Percentiles rank a stretch among this genome's conserved stretches.
Conservation (phyloP, 35 echinoderm and acorn worm species). For the Ptychodera flava region DNA sequence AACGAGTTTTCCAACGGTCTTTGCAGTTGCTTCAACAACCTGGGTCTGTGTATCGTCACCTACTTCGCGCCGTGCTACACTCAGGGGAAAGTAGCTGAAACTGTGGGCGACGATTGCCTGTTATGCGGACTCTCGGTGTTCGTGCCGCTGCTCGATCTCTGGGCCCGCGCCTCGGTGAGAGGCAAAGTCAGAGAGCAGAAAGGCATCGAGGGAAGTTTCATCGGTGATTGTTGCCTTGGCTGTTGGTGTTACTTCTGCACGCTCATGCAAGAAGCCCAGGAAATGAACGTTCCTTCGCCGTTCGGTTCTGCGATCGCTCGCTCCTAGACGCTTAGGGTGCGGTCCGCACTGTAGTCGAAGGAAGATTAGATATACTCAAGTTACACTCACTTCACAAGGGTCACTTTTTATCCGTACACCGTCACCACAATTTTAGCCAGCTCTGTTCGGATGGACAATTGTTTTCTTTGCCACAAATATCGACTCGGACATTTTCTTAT, state of each 20-base stretch:
- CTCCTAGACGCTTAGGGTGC: constrained; percentile 32
- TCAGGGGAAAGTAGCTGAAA: constrained; percentile 69
- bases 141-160: constrained; percentile 81
- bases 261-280: constrained; percentile 68
- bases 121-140: constrained; percentile 70
- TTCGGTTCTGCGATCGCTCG: constrained; percentile 87
- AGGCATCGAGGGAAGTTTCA: constrained; percentile 75
- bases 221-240: constrained; percentile 74
- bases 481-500: no score
- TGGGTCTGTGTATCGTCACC: constrained; percentile 65
- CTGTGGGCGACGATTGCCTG: constrained; percentile 85
- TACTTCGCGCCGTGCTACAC: constrained; percentile 75
- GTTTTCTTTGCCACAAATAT: no score
- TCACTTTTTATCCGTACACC: no score
- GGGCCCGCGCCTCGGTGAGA: constrained; percentile 60
- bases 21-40: constrained; percentile 69
- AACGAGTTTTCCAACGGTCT: constrained; percentile 62
- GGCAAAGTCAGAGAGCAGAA: constrained; percentile 93
- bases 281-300: constrained; percentile 80
- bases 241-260: constrained; percentile 88
- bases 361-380: no score
- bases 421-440: no score
- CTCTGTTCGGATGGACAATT: no score
- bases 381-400: no score
- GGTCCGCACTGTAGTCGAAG: no score